Conservation (phyloP, 2,113 vertebrate genomes). For the Platysternon megacephalum region DNA sequence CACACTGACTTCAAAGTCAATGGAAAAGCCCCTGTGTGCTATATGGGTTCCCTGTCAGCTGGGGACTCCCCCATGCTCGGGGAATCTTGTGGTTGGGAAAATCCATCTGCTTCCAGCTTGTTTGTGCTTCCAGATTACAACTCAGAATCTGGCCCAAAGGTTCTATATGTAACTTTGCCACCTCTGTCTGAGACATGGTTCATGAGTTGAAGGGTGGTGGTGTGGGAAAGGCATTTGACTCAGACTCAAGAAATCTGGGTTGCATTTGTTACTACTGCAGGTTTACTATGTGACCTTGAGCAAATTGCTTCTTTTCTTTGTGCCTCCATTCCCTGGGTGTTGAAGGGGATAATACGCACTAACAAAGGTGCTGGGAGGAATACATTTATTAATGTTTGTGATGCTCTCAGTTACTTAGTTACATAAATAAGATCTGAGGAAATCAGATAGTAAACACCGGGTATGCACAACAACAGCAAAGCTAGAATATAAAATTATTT, state of each 20-base stretch:
- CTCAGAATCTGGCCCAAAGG: neutral
- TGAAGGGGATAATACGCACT: slow-evolving; percentile 42
- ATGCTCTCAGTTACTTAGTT: slow-evolving; percentile 57
- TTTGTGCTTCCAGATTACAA: neutral
- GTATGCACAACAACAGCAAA: neutral
- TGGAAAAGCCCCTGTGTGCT: neutral
- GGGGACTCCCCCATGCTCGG: neutral
- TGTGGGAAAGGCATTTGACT: neutral
- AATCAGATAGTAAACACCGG: slow-evolving; percentile 7
- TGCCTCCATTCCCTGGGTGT: slow-evolving; percentile 21
- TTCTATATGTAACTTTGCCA: slow-evolving; percentile 10
- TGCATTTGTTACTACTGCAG: neutral
- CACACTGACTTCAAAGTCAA: fast-evolving
- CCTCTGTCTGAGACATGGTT: neutral
- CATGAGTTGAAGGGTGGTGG: neutral
- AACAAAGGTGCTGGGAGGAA: slow-evolving; percentile 58
- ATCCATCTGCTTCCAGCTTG: neutral
- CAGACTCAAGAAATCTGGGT: neutral
- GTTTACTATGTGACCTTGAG: slow-evolving; percentile 28
- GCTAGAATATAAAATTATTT: neutral
- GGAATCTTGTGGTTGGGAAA: neutral
- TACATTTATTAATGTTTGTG: slow-evolving; percentile 56
- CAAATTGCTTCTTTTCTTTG: neutral
- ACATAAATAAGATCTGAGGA: slow-evolving; percentile 46
- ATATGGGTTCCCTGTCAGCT: neutral